Base-by-base conservation (phyloP, 1,140 invertebrate genomes). In the Ooceraea biroi region DNA sequence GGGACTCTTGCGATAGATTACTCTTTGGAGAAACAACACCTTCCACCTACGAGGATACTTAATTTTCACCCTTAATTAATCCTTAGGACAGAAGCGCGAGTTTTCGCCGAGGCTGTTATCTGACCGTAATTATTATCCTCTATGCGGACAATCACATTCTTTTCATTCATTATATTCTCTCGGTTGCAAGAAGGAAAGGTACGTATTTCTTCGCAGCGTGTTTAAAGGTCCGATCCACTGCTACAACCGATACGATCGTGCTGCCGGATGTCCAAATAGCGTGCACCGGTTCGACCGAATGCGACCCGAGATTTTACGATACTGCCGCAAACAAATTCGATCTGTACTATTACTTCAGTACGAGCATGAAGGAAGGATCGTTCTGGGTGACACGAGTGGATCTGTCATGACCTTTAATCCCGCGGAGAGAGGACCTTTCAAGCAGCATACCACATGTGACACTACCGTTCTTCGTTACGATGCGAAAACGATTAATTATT, bases 121-220 rank as follows among this genome's bases (percentile, higher is more conserved):
- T 97, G 71, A 97, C 96, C 0, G 95, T 95, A 96, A 96, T 92
- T 96, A 96, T 91, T 97, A 96, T n/a, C n/a, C n/a, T n/a, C n/a
- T n/a, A n/a, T n/a, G n/a, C n/a, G n/a, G n/a, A n/a, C n/a, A n/a
- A n/a, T n/a, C n/a, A n/a, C n/a, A n/a, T n/a, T n/a, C n/a, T n/a
- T n/a, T n/a, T n/a, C n/a, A n/a, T n/a, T n/a, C n/a, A n/a, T n/a
- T n/a, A n/a, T n/a, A n/a, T n/a, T n/a, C n/a, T n/a, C n/a, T 36
- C 7, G 7, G 7, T 36, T 36, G 36, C 36, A 36, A 36, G 7
- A 36, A 36, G 7, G 7, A 36, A 7, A 68, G 10, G 11, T 19
- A 3, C 30, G 7, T 12, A 11, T 65, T n/a, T 73, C 27, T 80
- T 90, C 88, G 7, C 84, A 95, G 95, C 94, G 8, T 91, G 93